These are phyloP conservation scores for Danaus melanippus DNA, from an alignment of 1,140 invertebrate species.

Conservation along the genomic window DNA sequence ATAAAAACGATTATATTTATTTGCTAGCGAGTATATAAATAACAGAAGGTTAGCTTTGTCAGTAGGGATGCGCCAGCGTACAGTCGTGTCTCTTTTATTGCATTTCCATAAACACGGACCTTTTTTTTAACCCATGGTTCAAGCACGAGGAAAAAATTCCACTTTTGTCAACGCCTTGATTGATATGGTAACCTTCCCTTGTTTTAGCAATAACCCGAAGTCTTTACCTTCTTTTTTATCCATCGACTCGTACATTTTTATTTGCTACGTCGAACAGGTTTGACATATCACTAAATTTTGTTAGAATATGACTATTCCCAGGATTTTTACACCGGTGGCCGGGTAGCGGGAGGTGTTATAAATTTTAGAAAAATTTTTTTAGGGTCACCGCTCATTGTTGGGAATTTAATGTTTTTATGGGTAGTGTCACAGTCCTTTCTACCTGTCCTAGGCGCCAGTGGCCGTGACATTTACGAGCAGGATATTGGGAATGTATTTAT, in stretches of 20 bases:
- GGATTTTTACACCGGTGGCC: conserved; percentile 61
- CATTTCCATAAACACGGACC: conserved; percentile 68
- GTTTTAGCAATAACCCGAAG: conserved; percentile 69
- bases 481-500: conserved; percentile 67
- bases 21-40: too few species aligned
- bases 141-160: conserved; percentile 49
- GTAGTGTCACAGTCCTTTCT: conserved; percentile 45
- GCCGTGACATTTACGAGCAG: conserved; percentile 64
- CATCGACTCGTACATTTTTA: conserved; percentile 62
- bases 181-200: conserved; percentile 70
- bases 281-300: conserved; percentile 71
- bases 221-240: conserved; percentile 52
- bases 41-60: conserved; percentile 3
- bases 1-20: too few species aligned
- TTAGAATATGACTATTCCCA: conserved; percentile 66
- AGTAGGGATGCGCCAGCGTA: conserved; percentile 30
- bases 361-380: conserved; percentile 59
- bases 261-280: conserved; percentile 65
- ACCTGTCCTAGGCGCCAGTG: conserved; percentile 68
- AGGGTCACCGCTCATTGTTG: conserved; percentile 47
- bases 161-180: conserved; percentile 71
- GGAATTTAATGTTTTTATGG: conserved; percentile 53
- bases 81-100: conserved; percentile 52
- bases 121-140: conserved; percentile 59
- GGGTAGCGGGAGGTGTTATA: conserved; percentile 60